Conservation (phyloP, 2,888 invertebrate species). For the Vanessa cardui region DNA sequence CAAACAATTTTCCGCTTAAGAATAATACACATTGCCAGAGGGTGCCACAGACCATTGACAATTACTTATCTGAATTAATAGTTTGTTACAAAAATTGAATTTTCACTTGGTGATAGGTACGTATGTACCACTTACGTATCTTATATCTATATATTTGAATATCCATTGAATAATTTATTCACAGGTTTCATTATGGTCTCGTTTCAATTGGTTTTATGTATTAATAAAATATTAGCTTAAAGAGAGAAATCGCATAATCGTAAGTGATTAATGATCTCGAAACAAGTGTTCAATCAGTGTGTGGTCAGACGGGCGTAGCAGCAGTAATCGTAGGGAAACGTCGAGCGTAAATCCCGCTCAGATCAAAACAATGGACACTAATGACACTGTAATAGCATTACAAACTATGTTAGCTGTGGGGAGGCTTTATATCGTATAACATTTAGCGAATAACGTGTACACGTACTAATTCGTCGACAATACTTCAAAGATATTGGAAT, state of each 20-base stretch:
- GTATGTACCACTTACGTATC: no score
- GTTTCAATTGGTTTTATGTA: neutral
- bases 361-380: conserved; percentile 71
- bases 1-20: no score
- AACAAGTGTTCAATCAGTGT: conserved; percentile 76
- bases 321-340: conserved; percentile 49
- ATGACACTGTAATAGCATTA: conserved; percentile 54
- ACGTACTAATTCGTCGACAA: no score
- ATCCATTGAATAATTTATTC: no score
- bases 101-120: no score
- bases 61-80: no score
- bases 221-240: neutral
- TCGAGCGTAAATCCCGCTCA: conserved; percentile 45
- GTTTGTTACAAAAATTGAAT: no score
- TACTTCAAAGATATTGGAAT: no score
- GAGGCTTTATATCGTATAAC: conserved; percentile 12
- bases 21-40: no score
- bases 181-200: neutral
- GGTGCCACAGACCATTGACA: no score
- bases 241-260: conserved; percentile 17
- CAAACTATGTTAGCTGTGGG: conserved; percentile 40
- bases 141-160: no score
- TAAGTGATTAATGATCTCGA: conserved; percentile 54
- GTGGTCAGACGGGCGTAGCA: conserved; percentile 60
- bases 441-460: conserved; percentile 16